Base-by-base conservation (phyloP, 2,888 invertebrate genomes). In the Lasioglossum calceatum region DNA sequence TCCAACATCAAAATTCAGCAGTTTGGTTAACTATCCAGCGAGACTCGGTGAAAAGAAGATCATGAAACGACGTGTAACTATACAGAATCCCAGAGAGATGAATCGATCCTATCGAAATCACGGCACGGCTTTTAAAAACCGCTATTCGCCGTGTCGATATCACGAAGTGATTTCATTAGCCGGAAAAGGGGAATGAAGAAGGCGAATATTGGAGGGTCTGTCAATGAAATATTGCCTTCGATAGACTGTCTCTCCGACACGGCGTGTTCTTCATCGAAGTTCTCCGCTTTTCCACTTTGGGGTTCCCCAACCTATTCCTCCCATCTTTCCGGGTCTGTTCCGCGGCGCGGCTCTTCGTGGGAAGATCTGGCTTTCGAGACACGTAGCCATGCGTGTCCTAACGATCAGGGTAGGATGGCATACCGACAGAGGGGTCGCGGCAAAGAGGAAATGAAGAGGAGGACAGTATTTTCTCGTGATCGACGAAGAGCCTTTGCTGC, bases 361-460 rank as follows among this genome's bases (percentile, higher is more conserved):
- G 75, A 85, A 77, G 77, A 74, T 70, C 75, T 54, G 72, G 54
- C 50, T 77, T 77, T 81, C 80, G 77, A 23, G 75, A 58, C 81
- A 72, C 58, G 73, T 47, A 77, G 44, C 77, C 27, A 71, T 74
- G 81, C 80, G 67, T 72, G 74, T 44, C 54, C 50, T 42, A 67
- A 75, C 58, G 67, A 67, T 39, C 50, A 5, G 27, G 4, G 47
- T 12, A 10, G 73, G 67, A 76, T 54, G 75, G 75, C 58, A 54
- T 32, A 16, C 64, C 27, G 67, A 47, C 75, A 32, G 44, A 58
- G 58, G 27, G 61, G 5, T 61, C 14, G 71, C 67, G 54, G 70
- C n/a, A 58, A 67, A 39, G 42, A 27, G 72, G 44, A 79, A 73
- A 27, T n/a, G 73, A 64, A 42, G 42, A n/a, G 42, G 42, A 14